phyloP scores from a whole-genome alignment of 2,888 invertebrate genomes.

The Stomorhina lunata region DNA sequence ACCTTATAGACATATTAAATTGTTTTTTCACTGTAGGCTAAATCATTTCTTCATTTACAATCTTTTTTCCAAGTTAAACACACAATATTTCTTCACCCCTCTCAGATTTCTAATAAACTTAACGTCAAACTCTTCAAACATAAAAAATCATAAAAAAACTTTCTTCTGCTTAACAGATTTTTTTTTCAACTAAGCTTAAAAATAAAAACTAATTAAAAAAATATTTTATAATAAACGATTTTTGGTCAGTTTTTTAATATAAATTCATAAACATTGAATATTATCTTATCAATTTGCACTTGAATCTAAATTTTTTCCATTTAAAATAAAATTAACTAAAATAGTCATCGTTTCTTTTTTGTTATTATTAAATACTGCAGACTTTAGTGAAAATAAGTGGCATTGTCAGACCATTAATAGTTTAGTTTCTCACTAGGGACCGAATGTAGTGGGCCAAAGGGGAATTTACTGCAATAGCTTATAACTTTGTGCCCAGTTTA shows the following conservation, averaged over 20 bases:
- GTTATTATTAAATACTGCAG: too few relatives aligned
- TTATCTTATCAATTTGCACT: slow-evolving; percentile 21
- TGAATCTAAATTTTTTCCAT: background rate
- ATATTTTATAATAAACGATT: background rate
- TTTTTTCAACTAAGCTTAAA: background rate
- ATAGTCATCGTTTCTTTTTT: slow-evolving; percentile 10
- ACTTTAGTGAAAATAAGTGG: background rate
- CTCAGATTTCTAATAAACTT: background rate
- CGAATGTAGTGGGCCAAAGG: background rate
- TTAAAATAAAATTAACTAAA: background rate
- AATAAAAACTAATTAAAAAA: background rate
- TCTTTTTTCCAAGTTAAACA: background rate
- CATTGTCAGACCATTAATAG: background rate
- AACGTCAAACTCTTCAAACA: slow-evolving; percentile 17
- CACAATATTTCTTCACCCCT: background rate
- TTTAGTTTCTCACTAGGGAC: background rate
- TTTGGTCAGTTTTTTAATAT: background rate
- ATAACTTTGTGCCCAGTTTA: background rate
- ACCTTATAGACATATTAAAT: too few relatives aligned
- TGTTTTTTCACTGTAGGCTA: background rate
- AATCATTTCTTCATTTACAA: background rate
- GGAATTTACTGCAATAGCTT: background rate
- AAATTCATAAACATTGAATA: background rate
- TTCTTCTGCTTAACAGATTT: background rate
- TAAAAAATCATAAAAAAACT: slow-evolving; percentile 6